A percentile compares a stretch with the other conserved stretches of the same genome.
These are phyloP conservation scores for Ranitomeya imitator DNA, from an alignment of 2,113 vertebrate species.

Conservation along the genomic window DNA sequence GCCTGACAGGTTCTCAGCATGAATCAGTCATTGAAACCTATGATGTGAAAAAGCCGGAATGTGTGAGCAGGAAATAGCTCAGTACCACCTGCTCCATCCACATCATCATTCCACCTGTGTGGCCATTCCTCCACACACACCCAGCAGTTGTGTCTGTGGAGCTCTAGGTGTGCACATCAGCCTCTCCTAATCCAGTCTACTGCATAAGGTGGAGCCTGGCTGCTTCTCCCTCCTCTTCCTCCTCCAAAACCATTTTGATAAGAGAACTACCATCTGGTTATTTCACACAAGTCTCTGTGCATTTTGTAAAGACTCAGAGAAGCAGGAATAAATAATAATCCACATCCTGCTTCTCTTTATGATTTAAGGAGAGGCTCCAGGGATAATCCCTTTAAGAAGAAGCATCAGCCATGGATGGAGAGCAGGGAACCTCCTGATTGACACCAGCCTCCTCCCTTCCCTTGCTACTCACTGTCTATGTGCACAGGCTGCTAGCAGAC, in stretches of 20 bases:
- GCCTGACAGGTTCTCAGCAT: constrained; percentile 6
- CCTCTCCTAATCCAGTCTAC: constrained; percentile 41
- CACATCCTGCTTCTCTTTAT: constrained; percentile 25
- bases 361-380: constrained; percentile 9
- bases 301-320: neutral
- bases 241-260: constrained; percentile 47
- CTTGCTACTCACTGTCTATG: constrained; percentile 21
- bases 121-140: constrained; percentile 38
- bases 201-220: constrained; percentile 55
- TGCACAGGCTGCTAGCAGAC: constrained; percentile 62
- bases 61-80: constrained; percentile 3
- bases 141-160: neutral
- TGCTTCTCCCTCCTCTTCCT: neutral
- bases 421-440: constrained; percentile 49
- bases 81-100: neutral
- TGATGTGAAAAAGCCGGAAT: constrained; percentile 32
- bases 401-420: constrained; percentile 31
- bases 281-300: constrained; percentile 38
- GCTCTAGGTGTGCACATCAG: constrained; percentile 23
- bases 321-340: neutral
- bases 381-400: constrained; percentile 30
- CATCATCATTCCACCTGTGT: constrained; percentile 10
- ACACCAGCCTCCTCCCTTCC: constrained; percentile 44
- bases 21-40: neutral
- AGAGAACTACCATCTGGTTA: constrained; percentile 35